Evolutionary conservation across 1,140 invertebrate species (phyloP).

Genomic region (Atta colombica): DNA sequence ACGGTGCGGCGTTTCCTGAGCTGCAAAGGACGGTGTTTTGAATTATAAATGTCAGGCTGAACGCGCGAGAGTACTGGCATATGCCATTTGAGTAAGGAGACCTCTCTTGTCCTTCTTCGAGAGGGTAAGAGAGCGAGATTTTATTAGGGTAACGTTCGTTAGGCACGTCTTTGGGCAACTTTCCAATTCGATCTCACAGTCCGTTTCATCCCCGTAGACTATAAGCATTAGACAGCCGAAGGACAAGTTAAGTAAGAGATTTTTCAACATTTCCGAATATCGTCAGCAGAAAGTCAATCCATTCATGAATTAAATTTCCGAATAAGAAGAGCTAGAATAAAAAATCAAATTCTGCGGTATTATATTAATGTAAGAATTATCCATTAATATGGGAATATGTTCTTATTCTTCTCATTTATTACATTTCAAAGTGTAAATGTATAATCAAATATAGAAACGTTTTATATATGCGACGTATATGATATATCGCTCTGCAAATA

Average conservation of each 20-base stretch:
- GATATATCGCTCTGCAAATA: background rate
- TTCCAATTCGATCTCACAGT: constrained; percentile 73
- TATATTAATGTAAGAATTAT: background rate
- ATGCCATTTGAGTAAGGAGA: constrained; percentile 45
- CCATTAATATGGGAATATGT: background rate
- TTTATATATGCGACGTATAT: background rate
- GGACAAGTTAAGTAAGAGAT: constrained; percentile 2
- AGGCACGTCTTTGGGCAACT: constrained; percentile 56
- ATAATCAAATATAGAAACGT: background rate
- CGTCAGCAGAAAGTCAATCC: background rate
- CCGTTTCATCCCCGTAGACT: constrained; percentile 63
- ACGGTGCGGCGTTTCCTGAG: constrained; percentile 2
- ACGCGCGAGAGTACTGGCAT: background rate
- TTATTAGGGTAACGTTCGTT: constrained; percentile 55
- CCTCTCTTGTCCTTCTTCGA: background rate
- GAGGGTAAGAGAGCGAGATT: constrained; percentile 31
- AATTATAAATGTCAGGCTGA: constrained; percentile 67
- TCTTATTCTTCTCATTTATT: background rate
- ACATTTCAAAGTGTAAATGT: background rate
- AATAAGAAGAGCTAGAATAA: background rate
- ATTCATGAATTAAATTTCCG: background rate
- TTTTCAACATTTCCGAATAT: background rate
- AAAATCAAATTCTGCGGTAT: background rate
- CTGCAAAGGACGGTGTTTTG: constrained; percentile 59
- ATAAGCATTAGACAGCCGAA: constrained; percentile 53